Conservation (phyloP, 2,888 invertebrate genomes). For the Platycnemis pennipes region DNA sequence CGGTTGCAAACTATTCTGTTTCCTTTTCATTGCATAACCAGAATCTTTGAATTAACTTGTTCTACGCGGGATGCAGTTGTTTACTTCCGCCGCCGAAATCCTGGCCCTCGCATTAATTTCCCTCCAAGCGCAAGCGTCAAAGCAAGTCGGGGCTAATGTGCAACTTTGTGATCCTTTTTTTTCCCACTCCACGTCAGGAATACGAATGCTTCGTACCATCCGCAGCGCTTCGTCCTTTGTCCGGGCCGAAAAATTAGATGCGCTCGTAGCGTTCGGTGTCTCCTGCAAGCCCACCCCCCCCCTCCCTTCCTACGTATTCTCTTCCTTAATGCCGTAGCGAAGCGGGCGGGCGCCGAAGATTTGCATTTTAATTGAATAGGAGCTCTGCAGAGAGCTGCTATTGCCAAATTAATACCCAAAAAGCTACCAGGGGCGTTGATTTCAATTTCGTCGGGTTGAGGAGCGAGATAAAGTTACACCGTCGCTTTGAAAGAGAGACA, state of each 20-base stretch:
- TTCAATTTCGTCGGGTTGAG: not conserved
- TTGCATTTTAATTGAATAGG: conserved; percentile 29
- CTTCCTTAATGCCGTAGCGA: not conserved
- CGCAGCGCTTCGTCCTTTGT: not conserved
- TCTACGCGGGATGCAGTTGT: too few species aligned
- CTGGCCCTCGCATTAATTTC: too few species aligned
- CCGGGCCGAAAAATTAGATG: not conserved
- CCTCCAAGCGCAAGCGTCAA: not conserved
- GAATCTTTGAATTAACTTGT: too few species aligned
- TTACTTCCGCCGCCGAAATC: too few species aligned
- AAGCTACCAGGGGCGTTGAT: not conserved
- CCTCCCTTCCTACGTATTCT: not conserved
- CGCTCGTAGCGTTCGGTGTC: not conserved
- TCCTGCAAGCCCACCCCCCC: not conserved
- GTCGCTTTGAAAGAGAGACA: not conserved
- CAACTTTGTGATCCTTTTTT: not conserved
- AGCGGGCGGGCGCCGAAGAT: not conserved
- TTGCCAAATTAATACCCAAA: conserved; percentile 29
- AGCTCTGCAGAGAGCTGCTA: not conserved
- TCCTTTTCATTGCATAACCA: too few species aligned
- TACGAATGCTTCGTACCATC: not conserved
- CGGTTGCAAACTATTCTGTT: too few species aligned
- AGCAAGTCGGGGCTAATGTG: not conserved
- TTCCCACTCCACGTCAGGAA: not conserved
- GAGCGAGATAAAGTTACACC: conserved; percentile 7